phyloP scores from a whole-genome alignment of 2,113 vertebrate genomes.

The Columbina picui region DNA sequence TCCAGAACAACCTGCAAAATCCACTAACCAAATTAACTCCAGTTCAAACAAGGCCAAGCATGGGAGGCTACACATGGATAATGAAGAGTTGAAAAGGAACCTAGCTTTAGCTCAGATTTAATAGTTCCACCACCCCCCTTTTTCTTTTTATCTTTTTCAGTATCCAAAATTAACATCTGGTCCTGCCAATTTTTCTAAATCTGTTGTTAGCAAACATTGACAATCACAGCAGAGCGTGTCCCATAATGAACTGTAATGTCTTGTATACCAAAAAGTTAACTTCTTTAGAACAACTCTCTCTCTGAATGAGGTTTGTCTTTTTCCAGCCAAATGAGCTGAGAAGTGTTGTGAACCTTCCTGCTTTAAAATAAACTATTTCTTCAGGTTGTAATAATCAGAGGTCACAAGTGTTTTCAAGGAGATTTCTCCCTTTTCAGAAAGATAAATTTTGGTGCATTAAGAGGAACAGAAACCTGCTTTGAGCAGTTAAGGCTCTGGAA shows the following conservation, averaged over 20 bases:
- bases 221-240: neutral
- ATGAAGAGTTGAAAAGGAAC: neutral
- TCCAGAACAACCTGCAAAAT: neutral
- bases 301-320: neutral
- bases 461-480: neutral
- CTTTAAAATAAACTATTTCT: slow-evolving; percentile 7
- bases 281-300: neutral
- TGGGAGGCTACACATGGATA: neutral
- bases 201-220: neutral
- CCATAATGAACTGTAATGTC: neutral
- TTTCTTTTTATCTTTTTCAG: neutral
- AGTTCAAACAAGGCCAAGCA: neutral
- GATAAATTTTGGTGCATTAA: neutral
- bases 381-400: neutral
- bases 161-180: neutral
- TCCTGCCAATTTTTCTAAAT: neutral
- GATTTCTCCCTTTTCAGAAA: neutral
- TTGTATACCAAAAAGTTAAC: neutral
- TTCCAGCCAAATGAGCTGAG: neutral
- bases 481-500: neutral
- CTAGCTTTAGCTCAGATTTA: neutral
- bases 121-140: rapidly evolving
- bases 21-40: neutral
- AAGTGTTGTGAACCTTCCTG: neutral
- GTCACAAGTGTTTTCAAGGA: neutral